Evolutionary conservation across 1,140 invertebrate genomes (phyloP).

Genomic region (Drosophila aff.): DNA sequence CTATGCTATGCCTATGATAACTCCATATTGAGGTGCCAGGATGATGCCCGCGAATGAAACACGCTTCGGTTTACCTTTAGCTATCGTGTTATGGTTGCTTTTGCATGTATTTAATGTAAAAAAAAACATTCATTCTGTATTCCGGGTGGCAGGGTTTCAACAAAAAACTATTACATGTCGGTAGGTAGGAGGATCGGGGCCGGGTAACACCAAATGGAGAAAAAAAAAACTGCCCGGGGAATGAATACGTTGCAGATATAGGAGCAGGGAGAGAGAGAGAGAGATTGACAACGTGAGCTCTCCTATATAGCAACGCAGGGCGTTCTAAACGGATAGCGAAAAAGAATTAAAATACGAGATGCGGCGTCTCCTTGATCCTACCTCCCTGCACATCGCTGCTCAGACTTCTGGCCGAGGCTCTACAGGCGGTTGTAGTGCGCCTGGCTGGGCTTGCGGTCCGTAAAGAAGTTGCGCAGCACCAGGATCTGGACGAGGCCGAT

Average conservation of each 20-base stretch:
- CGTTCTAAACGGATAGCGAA: conserved; percentile 11
- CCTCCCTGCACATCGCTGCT: conserved; percentile 3
- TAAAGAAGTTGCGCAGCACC: conserved; percentile 97
- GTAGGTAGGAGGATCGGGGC: conserved; percentile 4
- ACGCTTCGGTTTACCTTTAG: conserved; percentile 8
- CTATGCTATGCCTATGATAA: not conserved
- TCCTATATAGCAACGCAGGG: conserved; percentile 6
- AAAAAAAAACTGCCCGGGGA: conserved; percentile 28
- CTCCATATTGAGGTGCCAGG: not conserved
- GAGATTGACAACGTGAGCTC: conserved; percentile 2
- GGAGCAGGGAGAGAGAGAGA: conserved; percentile 2
- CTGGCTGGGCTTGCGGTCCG: conserved; percentile 90
- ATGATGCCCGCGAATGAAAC: conserved; percentile 22
- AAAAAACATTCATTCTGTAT: conserved; percentile 43
- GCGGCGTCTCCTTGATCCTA: conserved; percentile 8
- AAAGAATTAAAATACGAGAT: conserved; percentile 13
- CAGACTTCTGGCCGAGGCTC: conserved; percentile 1
- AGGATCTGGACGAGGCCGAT: conserved; percentile 96
- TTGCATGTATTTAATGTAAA: conserved; percentile 42
- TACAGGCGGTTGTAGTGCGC: conserved; percentile 73
- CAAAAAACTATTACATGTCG: conserved; percentile 44
- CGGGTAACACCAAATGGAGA: conserved; percentile 16
- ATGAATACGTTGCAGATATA: conserved; percentile 41
- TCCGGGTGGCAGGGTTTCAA: conserved; percentile 31
- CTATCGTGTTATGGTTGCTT: conserved; percentile 40